These are phyloP conservation scores for Atta cephalotes DNA, from an alignment of 1,140 invertebrate species.

Conservation along the genomic window DNA sequence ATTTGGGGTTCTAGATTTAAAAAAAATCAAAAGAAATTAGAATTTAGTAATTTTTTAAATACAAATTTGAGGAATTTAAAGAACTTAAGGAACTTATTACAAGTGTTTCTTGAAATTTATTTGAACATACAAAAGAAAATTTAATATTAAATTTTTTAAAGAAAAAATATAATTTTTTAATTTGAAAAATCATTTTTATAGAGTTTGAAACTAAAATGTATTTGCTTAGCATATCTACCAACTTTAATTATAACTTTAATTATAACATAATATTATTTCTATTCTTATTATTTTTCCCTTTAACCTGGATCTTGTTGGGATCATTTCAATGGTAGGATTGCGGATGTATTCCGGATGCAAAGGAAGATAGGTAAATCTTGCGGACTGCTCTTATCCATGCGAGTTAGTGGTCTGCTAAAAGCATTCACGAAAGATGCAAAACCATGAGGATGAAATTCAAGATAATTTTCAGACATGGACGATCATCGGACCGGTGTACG, in stretches of 20 bases:
- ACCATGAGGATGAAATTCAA: constrained; percentile 65
- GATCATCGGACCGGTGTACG: constrained; percentile 21
- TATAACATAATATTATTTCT: not conserved
- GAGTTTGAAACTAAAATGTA: not conserved
- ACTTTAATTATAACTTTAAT: not conserved
- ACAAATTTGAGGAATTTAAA: not conserved
- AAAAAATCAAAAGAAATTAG: not conserved
- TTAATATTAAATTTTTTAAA: constrained; percentile 2
- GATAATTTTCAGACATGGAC: constrained; percentile 54
- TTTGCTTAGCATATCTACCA: not conserved
- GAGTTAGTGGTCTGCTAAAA: constrained; percentile 59
- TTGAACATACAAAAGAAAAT: not conserved
- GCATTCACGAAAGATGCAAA: constrained; percentile 36
- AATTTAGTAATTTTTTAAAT: not conserved
- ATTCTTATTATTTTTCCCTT: not conserved
- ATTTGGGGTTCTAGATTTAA: not conserved
- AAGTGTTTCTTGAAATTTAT: not conserved
- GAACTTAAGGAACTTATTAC: not conserved
- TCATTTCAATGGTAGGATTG: constrained; percentile 36
- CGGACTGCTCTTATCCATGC: constrained; percentile 13
- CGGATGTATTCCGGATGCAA: not conserved
- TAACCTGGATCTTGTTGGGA: constrained; percentile 9
- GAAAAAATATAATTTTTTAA: not conserved
- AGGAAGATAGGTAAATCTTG: constrained; percentile 25
- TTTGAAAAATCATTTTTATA: not conserved